phyloP scores from a whole-genome alignment of 2,113 vertebrate species.

The Heterotis niloticus region DNA sequence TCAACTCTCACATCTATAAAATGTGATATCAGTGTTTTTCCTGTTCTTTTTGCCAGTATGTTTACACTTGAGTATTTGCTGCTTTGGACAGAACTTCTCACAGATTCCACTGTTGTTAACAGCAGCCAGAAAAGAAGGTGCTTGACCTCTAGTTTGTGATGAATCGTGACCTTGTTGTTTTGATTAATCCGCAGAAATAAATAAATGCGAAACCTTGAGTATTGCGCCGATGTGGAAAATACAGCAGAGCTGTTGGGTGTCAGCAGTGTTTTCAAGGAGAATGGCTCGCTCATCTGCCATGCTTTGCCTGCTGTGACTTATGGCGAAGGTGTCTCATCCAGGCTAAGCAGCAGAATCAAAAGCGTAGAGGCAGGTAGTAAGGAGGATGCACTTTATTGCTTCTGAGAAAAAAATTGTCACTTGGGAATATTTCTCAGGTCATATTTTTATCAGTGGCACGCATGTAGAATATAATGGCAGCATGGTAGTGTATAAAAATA shows the following conservation, averaged over 20 bases:
- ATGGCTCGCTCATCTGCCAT: neutral
- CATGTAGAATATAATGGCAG: too few species aligned
- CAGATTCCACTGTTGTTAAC: neutral
- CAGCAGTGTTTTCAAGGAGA: constrained; percentile 20
- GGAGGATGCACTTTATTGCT: too few species aligned
- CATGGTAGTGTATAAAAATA: too few species aligned
- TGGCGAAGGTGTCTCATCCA: too few species aligned
- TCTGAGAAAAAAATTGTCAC: too few species aligned
- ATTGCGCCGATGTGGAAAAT: neutral
- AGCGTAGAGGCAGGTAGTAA: too few species aligned
- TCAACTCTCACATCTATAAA: neutral
- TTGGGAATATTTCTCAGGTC: too few species aligned
- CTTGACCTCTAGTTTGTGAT: neutral
- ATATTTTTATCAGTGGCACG: too few species aligned
- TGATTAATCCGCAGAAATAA: constrained; percentile 4
- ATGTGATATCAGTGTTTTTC: neutral
- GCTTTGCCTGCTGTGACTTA: too few species aligned
- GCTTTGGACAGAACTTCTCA: neutral
- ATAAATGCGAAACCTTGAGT: constrained; percentile 10
- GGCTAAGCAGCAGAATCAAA: too few species aligned
- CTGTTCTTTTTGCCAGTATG: neutral
- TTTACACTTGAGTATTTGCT: neutral
- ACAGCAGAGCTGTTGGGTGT: neutral
- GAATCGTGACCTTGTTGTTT: neutral
- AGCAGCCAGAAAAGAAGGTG: neutral